Conservation (phyloP, 2,113 vertebrate species). For the Lepus americanus region DNA sequence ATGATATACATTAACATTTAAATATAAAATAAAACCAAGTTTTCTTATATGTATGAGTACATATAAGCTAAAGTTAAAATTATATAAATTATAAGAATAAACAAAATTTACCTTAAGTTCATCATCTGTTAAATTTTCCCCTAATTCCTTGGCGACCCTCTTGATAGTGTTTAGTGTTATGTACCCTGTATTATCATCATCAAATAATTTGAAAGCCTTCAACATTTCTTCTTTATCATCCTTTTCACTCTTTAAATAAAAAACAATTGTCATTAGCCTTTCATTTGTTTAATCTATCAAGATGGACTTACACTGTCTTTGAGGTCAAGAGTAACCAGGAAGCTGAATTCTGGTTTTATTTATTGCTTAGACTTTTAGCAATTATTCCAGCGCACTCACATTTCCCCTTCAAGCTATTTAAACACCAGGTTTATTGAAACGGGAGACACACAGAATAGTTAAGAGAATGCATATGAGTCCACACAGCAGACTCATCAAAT, state of each 20-base stretch:
- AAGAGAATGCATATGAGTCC: neutral
- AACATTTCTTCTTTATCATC: constrained; percentile 96
- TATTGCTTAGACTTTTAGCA: neutral
- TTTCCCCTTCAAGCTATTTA: neutral
- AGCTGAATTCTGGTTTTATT: neutral
- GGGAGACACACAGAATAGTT: neutral
- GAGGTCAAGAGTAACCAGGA: neutral
- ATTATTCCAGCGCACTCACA: neutral
- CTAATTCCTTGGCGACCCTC: constrained; percentile 94
- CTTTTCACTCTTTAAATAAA: constrained; percentile 91
- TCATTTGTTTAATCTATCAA: neutral
- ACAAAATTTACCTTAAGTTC: constrained; percentile 92
- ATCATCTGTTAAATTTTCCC: constrained; percentile 95
- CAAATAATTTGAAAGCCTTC: constrained; percentile 96
- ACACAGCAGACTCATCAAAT: too few relatives aligned
- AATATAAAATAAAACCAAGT: neutral
- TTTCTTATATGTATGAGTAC: constrained; percentile 40
- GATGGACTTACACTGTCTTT: neutral
- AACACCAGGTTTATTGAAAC: neutral
- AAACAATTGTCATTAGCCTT: constrained; percentile 13
- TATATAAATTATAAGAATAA: neutral
- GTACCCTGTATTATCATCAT: constrained; percentile 94
- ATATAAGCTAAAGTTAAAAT: neutral
- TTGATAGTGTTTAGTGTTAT: constrained; percentile 97
- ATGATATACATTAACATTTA: neutral